A percentile compares a stretch with the other conserved stretches of the same genome.
phyloP scores from a whole-genome alignment of 2,797 vertebrate species.

The Sebastolobus altivelis region DNA sequence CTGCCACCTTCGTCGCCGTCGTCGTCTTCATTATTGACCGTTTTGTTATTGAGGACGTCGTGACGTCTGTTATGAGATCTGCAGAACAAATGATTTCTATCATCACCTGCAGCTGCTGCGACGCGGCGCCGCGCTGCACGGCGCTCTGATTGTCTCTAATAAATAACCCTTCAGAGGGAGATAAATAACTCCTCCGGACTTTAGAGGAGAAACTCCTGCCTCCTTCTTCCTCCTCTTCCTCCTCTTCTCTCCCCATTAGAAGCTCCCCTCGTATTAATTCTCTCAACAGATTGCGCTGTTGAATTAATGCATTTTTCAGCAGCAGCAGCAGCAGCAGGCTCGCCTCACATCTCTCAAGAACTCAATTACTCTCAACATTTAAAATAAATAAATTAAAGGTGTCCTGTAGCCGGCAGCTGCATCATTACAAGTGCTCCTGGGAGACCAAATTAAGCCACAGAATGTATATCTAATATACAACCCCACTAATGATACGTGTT shows the following conservation, averaged over 20 bases:
- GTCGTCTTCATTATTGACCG: constrained; percentile 21
- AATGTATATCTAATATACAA: constrained; percentile 86
- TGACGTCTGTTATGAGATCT: constrained; percentile 21
- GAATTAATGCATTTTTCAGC: constrained; percentile 72
- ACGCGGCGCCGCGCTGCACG: not conserved
- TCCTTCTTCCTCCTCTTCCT: constrained; percentile 8
- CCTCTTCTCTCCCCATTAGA: constrained; percentile 37
- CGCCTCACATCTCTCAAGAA: constrained; percentile 79
- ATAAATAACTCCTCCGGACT: constrained; percentile 51
- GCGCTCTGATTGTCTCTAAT: constrained; percentile 48
- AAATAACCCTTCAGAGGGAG: constrained; percentile 66
- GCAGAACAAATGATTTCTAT: constrained; percentile 50
- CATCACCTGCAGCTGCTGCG: constrained; percentile 65
- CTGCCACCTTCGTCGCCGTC: constrained; percentile 6
- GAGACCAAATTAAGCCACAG: constrained; percentile 84
- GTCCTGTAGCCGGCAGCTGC: constrained; percentile 81
- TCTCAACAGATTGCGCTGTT: constrained; percentile 62
- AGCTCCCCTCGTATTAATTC: constrained; percentile 63
- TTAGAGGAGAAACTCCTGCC: constrained; percentile 20
- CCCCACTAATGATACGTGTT: constrained; percentile 84
- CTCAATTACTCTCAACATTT: constrained; percentile 85
- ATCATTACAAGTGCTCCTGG: constrained; percentile 81
- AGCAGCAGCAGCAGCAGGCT: constrained; percentile 51
- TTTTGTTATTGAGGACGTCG: constrained; percentile 3
- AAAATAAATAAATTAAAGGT: constrained; percentile 86